Conservation (phyloP, 53 echinoderm and acorn worm species). For the Mesocentrotus franciscanus region DNA sequence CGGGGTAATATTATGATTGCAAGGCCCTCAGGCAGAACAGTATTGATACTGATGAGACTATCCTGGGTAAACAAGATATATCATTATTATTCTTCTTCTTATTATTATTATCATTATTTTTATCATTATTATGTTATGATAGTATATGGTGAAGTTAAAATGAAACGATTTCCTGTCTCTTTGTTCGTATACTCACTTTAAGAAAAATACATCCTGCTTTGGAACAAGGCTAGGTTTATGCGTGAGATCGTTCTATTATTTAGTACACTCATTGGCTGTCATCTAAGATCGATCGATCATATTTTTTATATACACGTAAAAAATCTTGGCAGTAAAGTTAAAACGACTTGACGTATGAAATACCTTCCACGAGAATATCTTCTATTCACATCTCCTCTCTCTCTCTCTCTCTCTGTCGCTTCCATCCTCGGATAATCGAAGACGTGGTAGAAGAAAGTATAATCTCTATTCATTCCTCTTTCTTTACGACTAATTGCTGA, state of each 20-base stretch:
- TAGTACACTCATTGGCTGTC: neutral
- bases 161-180: too few species aligned
- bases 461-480: slow-evolving; percentile 37
- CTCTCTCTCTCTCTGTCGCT: slow-evolving; percentile 14
- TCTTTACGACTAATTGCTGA: slow-evolving; percentile 33
- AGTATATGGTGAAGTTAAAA: too few species aligned
- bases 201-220: neutral
- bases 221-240: neutral
- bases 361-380: neutral
- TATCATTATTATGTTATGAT: too few species aligned
- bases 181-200: neutral
- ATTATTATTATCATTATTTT: too few species aligned
- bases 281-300: neutral
- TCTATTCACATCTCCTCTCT: neutral
- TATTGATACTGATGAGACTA: too few species aligned
- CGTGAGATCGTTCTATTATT: neutral
- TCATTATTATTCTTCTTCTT: too few species aligned
- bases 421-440: neutral
- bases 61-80: too few species aligned
- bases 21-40: too few species aligned
- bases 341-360: neutral
- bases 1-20: too few species aligned
- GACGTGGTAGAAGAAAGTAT: neutral
- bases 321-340: neutral
- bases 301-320: neutral